Evolutionary conservation across 2,888 invertebrate genomes (phyloP).

Genomic region (Suillia variegata): DNA sequence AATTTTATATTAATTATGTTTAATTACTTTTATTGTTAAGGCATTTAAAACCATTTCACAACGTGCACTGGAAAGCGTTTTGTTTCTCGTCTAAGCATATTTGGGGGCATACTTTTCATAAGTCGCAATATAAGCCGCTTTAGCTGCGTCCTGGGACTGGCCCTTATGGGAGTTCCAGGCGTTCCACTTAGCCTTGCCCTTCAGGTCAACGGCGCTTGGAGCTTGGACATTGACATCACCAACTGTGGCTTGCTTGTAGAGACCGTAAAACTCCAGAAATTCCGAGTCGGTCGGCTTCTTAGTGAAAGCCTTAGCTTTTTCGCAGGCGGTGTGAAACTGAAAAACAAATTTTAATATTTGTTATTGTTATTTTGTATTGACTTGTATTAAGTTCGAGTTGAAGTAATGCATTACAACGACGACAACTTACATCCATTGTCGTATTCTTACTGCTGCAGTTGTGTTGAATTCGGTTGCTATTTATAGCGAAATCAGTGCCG

Average conservation of each 20-base stretch:
- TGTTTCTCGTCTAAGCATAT: slow-evolving; percentile 64
- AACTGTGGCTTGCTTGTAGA: slow-evolving; percentile 82
- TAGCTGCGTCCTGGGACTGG: slow-evolving; percentile 75
- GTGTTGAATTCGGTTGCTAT: too few species aligned
- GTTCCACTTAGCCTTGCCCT: slow-evolving; percentile 94
- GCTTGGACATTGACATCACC: slow-evolving; percentile 82
- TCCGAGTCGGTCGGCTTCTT: slow-evolving; percentile 80
- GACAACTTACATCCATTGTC: slow-evolving; percentile 39
- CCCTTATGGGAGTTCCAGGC: slow-evolving; percentile 89
- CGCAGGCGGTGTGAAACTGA: slow-evolving; percentile 76
- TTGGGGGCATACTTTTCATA: slow-evolving; percentile 66
- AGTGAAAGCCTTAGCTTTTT: slow-evolving; percentile 76
- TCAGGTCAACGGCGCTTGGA: slow-evolving; percentile 85
- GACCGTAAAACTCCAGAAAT: slow-evolving; percentile 80
- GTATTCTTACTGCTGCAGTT: slow-evolving; percentile 8
- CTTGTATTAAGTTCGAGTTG: too few species aligned
- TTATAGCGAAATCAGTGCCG: slow-evolving; percentile 19
- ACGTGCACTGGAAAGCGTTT: too few species aligned
- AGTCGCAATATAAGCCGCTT: slow-evolving; percentile 78
- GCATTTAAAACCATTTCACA: too few species aligned
- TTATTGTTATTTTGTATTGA: too few species aligned
- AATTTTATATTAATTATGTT: too few species aligned
- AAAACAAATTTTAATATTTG: background rate
- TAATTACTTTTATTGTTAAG: too few species aligned
- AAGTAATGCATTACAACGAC: background rate